Conservation (phyloP, 2,113 vertebrate species). For the Neomonachus schauinslandi region DNA sequence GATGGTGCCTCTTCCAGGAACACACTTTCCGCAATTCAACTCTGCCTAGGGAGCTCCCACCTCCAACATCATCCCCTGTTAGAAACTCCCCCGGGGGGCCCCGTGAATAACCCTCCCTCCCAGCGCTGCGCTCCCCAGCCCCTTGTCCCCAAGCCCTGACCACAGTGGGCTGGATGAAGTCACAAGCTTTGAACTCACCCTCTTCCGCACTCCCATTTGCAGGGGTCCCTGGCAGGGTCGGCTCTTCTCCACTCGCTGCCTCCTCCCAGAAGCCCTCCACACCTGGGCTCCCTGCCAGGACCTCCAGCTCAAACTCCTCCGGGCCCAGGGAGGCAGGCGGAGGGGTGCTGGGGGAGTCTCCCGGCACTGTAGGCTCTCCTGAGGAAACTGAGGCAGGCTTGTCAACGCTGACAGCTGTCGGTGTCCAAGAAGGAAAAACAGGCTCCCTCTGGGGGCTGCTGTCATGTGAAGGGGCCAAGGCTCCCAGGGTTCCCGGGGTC, state of each 20-base stretch:
- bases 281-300: not conserved
- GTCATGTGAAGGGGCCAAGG: accelerated
- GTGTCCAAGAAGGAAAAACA: not conserved
- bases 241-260: conserved; percentile 49
- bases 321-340: not conserved
- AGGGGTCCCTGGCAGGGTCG: conserved; percentile 6
- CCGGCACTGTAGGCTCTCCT: not conserved
- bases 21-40: not conserved
- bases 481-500: not conserved
- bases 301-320: not conserved
- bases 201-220: conserved; percentile 49
- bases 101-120: not conserved
- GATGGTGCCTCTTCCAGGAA: not conserved
- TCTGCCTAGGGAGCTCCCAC: not conserved
- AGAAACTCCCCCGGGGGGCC: not conserved
- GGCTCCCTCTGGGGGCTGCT: not conserved
- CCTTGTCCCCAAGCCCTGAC: not conserved
- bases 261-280: conserved; percentile 40
- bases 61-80: not conserved
- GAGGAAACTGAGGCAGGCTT: not conserved
- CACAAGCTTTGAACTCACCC: conserved; percentile 58
- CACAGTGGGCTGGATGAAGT: too few species aligned
- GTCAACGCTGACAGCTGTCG: not conserved
- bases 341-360: not conserved
- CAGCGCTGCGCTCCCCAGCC: not conserved